Evolutionary conservation across 2,888 invertebrate species (phyloP), one percentile per base, ranked within the genome.

Genomic region (Axea sp.): DNA sequence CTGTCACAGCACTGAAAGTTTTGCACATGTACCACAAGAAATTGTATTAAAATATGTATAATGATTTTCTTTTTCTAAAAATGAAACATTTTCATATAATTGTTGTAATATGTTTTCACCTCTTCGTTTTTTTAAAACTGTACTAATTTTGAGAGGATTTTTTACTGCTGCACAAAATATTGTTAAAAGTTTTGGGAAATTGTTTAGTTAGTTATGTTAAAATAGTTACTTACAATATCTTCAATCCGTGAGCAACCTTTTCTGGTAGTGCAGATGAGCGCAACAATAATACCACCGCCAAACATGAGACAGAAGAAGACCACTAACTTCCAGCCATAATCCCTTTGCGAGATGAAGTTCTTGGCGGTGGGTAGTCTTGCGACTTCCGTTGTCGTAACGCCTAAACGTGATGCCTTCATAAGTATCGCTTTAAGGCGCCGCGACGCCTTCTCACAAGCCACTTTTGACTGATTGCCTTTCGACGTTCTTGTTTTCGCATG

Each of bases 221-320:
- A n/a, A n/a, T n/a, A n/a, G n/a, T n/a, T n/a, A 87, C 87, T 87
- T 75, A 87, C 87, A 41, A 87, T 87, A 14, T 87, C 87, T 74
- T 87, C 86, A 72, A 86, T 82, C 53, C 85, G 83, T 41, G 86
- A 82, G 78, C 87, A 87, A 31, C 86, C 86, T 76, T 82, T 83
- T 65, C 84, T 83, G 57, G 84, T 81, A 43, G 84, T 84, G 78
- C 86, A 87, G 35, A 86, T 82, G 17, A 86, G 81, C 7, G 84
- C 86, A 59, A 86, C 86, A 78, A 87, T 83, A 41, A 86, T 81
- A 3, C 84, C 84, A 1, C 86, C 87, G 5, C 83, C 83, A 59
- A 87, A 83, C 84, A 86, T 84, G 11, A 86, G 82, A 8, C 85
- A 78, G 3, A 87, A 80, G 53, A 86, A 83, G 8, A 86, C 84